A percentile compares a stretch with the other conserved stretches of the same genome.
Evolutionary conservation across 2,797 vertebrate genomes (phyloP).

Genomic region (Pelochelys cantorii): DNA sequence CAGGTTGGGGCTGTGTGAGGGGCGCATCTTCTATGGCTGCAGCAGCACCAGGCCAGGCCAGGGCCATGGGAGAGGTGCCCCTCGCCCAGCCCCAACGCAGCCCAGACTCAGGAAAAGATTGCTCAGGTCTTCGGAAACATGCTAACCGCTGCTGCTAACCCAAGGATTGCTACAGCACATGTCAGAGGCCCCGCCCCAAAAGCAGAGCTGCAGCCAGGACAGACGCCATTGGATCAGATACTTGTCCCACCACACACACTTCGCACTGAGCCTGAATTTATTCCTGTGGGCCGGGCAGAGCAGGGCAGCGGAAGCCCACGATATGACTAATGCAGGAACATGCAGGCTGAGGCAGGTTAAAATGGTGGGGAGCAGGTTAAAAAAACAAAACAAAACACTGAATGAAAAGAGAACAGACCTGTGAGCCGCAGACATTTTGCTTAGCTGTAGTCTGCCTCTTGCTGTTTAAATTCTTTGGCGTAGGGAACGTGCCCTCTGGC

Average conservation of each 20-base stretch:
- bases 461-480: not conserved
- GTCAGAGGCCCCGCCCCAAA: not conserved
- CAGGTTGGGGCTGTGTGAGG: too few relatives aligned
- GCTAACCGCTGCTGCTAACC: not conserved
- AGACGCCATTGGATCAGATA: not conserved
- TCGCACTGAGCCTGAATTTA: not conserved
- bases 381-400: fast-evolving
- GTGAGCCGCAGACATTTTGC: not conserved
- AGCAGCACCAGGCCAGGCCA: too few relatives aligned
- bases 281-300: not conserved
- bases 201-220: not conserved
- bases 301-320: not conserved
- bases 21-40: too few relatives aligned
- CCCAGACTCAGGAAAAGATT: not conserved
- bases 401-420: not conserved
- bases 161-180: not conserved
- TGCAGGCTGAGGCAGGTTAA: not conserved
- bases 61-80: too few relatives aligned
- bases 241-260: not conserved
- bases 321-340: not conserved
- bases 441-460: not conserved
- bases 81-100: too few relatives aligned
- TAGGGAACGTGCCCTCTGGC: not conserved
- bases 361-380: not conserved
- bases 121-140: not conserved